Conservation (phyloP, 2,888 invertebrate genomes). For the Lycophotia porphyrea region DNA sequence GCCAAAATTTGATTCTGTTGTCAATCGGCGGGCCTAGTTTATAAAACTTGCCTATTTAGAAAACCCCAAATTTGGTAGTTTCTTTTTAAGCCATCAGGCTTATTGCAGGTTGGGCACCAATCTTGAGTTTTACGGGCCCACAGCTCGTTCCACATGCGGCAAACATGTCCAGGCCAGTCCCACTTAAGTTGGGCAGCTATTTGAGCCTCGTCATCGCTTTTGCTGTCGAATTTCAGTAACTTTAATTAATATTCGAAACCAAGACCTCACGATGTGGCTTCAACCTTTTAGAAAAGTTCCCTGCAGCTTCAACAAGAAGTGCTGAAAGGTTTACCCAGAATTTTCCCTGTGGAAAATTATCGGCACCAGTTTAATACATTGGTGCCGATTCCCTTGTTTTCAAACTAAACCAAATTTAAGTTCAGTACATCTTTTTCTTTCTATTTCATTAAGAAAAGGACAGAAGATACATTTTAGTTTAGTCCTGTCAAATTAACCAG, state of each 20-base stretch:
- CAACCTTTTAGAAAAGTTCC: not conserved
- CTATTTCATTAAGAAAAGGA: too few relatives aligned
- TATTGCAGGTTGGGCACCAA: too few relatives aligned
- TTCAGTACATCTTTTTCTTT: too few relatives aligned
- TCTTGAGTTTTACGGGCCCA: not conserved
- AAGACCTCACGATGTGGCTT: not conserved
- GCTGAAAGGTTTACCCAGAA: not conserved
- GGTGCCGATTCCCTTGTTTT: too few relatives aligned
- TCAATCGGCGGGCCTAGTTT: too few relatives aligned
- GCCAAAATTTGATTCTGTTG: too few relatives aligned
- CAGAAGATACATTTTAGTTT: too few relatives aligned
- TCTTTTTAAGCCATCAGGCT: too few relatives aligned
- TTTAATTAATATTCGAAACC: not conserved
- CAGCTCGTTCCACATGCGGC: not conserved
- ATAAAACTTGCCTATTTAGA: too few relatives aligned
- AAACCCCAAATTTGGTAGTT: too few relatives aligned
- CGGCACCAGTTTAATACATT: slow-evolving; percentile 4
- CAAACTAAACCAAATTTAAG: too few relatives aligned
- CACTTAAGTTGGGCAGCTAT: not conserved
- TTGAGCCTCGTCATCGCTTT: not conserved
- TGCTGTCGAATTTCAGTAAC: not conserved
- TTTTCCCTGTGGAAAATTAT: not conserved
- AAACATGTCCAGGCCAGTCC: not conserved
- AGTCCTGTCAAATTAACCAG: too few relatives aligned
- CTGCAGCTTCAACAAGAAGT: not conserved